These are phyloP conservation scores for Okapia johnstoni DNA, from an alignment of 2,113 vertebrate species.

Conservation along the genomic window DNA sequence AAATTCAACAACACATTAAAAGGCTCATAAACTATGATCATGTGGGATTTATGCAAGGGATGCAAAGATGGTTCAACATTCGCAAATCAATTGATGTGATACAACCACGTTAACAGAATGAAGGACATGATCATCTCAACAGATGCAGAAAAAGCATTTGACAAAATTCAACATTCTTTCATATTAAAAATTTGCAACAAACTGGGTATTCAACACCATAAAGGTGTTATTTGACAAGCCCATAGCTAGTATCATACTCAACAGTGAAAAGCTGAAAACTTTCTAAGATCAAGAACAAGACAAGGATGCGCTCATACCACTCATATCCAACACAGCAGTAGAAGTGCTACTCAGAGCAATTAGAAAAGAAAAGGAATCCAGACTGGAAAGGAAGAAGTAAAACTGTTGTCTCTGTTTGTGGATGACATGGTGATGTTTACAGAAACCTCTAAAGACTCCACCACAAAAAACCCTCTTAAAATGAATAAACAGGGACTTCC, in stretches of 20 bases:
- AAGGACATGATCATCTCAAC: not conserved
- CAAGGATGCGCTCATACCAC: not conserved
- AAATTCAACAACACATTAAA: not conserved
- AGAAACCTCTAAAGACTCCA: not conserved
- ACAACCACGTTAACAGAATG: not conserved
- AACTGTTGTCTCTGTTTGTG: not conserved
- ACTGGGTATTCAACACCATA: not conserved
- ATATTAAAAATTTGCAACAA: not conserved
- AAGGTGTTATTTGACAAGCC: not conserved
- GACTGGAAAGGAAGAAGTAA: not conserved
- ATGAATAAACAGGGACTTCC: not conserved
- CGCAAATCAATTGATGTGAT: not conserved
- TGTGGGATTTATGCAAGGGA: not conserved
- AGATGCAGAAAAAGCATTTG: not conserved
- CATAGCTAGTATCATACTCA: not conserved
- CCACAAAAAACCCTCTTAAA: not conserved
- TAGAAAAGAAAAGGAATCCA: not conserved
- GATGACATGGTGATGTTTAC: not conserved
- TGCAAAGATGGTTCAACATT: not conserved
- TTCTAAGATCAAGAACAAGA: not conserved
- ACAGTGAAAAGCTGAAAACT: not conserved
- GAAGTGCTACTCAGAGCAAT: not conserved
- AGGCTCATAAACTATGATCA: not conserved
- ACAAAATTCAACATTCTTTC: not conserved
- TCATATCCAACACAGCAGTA: rapidly evolving